Percentiles rank a stretch among this genome's conserved stretches.
Evolutionary conservation across 2,113 vertebrate genomes (phyloP).

Genomic region (Oncorhynchus masou): DNA sequence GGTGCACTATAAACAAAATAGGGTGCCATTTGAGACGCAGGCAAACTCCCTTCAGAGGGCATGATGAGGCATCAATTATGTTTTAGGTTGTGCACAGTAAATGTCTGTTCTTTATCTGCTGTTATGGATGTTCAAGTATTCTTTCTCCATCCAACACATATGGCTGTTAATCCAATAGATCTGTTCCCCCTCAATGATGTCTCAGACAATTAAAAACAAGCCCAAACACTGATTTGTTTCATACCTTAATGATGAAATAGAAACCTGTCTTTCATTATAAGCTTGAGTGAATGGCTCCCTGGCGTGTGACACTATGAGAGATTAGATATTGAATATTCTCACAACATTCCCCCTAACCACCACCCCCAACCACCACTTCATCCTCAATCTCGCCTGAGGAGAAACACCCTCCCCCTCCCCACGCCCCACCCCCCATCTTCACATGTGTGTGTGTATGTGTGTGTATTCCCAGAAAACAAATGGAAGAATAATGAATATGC

Average conservation of each 20-base stretch:
- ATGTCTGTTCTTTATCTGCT: background rate
- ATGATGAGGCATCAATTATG: background rate
- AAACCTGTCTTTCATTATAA: slow-evolving; percentile 1
- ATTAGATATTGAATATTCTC: slow-evolving; percentile 22
- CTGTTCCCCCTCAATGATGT: background rate
- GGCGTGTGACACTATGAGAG: slow-evolving; percentile 3
- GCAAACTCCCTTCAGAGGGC: background rate
- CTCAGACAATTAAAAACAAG: slow-evolving; percentile 1
- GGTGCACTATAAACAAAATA: too few relatives aligned
- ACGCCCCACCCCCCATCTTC: slow-evolving; percentile 23
- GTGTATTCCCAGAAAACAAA: slow-evolving; percentile 37
- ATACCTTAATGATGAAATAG: background rate
- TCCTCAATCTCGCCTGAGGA: background rate
- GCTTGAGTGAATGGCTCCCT: slow-evolving; percentile 20
- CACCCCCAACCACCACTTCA: too few relatives aligned
- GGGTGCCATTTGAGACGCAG: too few relatives aligned
- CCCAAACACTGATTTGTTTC: background rate
- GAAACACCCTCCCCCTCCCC: too few relatives aligned
- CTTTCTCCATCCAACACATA: too few relatives aligned
- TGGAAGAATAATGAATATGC: slow-evolving; percentile 25
- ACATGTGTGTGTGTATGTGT: slow-evolving; percentile 21
- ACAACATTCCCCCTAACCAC: slow-evolving; percentile 20
- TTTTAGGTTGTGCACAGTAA: background rate
- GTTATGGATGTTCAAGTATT: too few relatives aligned
- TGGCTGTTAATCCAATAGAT: background rate